Evolutionary conservation across 1,140 invertebrate species (phyloP), one percentile per base, ranked within the genome.

Genomic region (Macrotrachela quadricornifera): DNA sequence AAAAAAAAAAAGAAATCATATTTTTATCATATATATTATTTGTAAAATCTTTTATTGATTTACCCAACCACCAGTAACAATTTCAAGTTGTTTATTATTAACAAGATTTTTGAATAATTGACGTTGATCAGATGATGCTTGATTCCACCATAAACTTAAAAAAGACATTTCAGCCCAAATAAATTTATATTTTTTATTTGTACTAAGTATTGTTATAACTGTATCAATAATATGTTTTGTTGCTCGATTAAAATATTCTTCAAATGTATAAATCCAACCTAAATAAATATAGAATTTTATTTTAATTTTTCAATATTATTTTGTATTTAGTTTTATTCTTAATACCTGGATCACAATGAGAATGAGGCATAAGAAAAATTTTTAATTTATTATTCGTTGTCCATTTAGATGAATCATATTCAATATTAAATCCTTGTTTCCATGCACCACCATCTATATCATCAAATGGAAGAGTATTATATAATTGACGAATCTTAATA

Each of bases 151-250:
- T 36, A 84, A 71, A 10, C 83, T 76, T 56, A 97, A 82, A 66
- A 79, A 97, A 30, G 85, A 91, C 37, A 86, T 83, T 70, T 97
- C 92, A 0, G 88, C 88, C 83, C 90, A 96, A 59, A 96, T 92
- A 64, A 97, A 95, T 67, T 83, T 88, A 61, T 83, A 75, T 39
- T 78, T 75, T 14, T 74, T 71, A 63, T 88, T 78, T 61, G 81
- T 78, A 4, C 73, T 72, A 17, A 96, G 63, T 65, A 91, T 86
- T 0, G 75, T 73, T 12, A 91, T 73, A 76, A 94, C 84, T 66
- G 85, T 85, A 59, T 85, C 80, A 46, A 96, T 75, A 65, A 96
- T 95, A 55, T 80, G 77, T 58, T 78, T 79, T 0, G 87, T 91
- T 68, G 91, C 82, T 43, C 78, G 75, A 37, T 76, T 69, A 66